Conservation (phyloP, 30 jellyfish, hydroid and myxozoan species). For the Nemopilema nomurai region DNA sequence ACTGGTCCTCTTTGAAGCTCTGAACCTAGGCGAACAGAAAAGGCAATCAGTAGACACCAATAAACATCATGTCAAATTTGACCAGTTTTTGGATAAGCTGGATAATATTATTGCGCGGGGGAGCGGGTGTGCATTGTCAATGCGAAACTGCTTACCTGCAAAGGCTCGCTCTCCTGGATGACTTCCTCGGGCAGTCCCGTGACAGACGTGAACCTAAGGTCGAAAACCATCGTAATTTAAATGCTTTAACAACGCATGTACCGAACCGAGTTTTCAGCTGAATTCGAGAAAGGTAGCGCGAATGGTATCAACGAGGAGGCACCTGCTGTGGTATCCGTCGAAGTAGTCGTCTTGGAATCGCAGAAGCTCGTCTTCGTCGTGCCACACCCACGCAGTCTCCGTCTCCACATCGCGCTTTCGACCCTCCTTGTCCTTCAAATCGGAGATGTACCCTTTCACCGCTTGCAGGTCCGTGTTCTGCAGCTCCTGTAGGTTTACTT, state of each 20-base stretch:
- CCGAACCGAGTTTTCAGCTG: background rate
- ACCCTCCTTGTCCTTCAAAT: slow-evolving; percentile 26
- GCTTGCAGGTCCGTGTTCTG: slow-evolving; percentile 71
- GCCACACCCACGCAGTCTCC: slow-evolving; percentile 90
- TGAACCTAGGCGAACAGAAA: slow-evolving; percentile 44
- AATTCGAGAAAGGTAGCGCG: background rate
- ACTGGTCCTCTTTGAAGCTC: slow-evolving; percentile 65
- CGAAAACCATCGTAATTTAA: background rate
- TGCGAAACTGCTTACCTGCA: slow-evolving; percentile 41
- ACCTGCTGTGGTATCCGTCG: slow-evolving; percentile 87
- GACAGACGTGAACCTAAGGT: slow-evolving; percentile 62
- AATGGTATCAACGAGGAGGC: background rate
- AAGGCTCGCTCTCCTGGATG: slow-evolving; percentile 80
- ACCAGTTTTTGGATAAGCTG: too few relatives aligned
- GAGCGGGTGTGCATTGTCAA: too few relatives aligned
- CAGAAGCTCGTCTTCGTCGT: slow-evolving; percentile 85
- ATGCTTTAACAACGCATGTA: background rate
- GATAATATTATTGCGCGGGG: too few relatives aligned
- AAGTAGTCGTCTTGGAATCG: slow-evolving; percentile 79
- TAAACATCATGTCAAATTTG: too few relatives aligned
- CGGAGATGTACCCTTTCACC: slow-evolving; percentile 56
- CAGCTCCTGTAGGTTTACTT: slow-evolving; percentile 71
- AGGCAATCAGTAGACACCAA: too few relatives aligned
- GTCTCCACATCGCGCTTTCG: slow-evolving; percentile 67
- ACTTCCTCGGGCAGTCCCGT: slow-evolving; percentile 76